Percentiles rank a stretch among this genome's conserved stretches.
phyloP scores from a whole-genome alignment of 2,888 invertebrate species.

The Tenthredo notha region DNA sequence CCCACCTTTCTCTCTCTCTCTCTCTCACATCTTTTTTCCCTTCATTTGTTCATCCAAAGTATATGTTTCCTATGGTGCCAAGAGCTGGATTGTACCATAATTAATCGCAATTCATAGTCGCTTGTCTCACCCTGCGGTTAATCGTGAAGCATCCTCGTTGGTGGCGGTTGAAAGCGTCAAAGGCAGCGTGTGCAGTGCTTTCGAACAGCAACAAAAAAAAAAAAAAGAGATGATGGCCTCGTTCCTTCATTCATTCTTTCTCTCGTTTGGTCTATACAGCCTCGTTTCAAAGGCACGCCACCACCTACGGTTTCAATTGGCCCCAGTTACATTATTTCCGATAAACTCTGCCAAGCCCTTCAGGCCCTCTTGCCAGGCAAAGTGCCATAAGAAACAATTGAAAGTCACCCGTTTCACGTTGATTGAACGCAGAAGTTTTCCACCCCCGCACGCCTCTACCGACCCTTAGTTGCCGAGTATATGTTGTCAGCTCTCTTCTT shows the following conservation, averaged over 20 bases:
- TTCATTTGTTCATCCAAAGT: not conserved
- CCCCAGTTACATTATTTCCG: constrained; percentile 28
- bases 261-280: not conserved
- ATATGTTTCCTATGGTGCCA: constrained; percentile 22
- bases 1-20: too few relatives aligned
- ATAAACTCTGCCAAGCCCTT: constrained; percentile 12
- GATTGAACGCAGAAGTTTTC: constrained; percentile 11
- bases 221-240: not conserved
- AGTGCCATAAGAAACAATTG: constrained; percentile 31
- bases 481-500: constrained; percentile 16
- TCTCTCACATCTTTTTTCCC: not conserved
- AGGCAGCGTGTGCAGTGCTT: constrained; percentile 24
- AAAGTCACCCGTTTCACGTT: constrained; percentile 23
- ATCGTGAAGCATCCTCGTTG: constrained; percentile 13
- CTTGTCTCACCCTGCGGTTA: not conserved
- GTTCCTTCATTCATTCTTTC: not conserved
- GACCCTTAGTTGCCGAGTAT: not conserved
- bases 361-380: not conserved
- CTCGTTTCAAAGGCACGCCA: constrained; percentile 8
- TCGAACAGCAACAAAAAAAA: not conserved
- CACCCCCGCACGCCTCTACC: not conserved
- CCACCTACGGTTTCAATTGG: constrained; percentile 26
- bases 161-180: not conserved
- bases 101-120: not conserved
- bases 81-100: constrained; percentile 40